A percentile compares a stretch with the other conserved stretches of the same genome.
These are phyloP conservation scores for Parnassius apollo DNA, from an alignment of 2,888 invertebrate species.

Conservation along the genomic window DNA sequence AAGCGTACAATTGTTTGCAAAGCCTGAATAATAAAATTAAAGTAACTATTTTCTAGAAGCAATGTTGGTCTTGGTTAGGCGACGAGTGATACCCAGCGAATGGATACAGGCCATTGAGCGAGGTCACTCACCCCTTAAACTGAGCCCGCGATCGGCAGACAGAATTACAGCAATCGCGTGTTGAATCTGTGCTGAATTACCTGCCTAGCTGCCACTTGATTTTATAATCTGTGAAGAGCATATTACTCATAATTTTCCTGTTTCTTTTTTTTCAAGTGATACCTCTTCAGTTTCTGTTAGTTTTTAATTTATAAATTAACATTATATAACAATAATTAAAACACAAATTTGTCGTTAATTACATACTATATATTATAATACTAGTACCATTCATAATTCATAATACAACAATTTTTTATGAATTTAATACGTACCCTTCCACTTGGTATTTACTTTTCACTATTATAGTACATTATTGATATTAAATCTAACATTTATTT, in stretches of 20 bases:
- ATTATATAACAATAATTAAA: no score
- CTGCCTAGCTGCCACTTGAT: conserved; percentile 29
- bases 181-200: conserved; percentile 31
- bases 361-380: no score
- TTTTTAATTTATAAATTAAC: no score
- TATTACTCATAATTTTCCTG: conserved; percentile 1
- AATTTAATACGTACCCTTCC: no score
- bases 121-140: conserved; percentile 69
- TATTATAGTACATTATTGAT: no score
- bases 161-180: conserved; percentile 44
- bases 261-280: conserved; percentile 1
- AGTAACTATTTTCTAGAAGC: conserved; percentile 25
- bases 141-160: conserved; percentile 38
- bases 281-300: not conserved
- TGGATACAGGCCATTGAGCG: conserved; percentile 57
- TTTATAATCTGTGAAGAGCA: conserved; percentile 26
- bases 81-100: conserved; percentile 39
- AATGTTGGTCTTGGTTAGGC: conserved; percentile 35
- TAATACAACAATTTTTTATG: no score
- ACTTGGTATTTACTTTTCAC: no score
- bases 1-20: no score
- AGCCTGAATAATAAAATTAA: conserved; percentile 10
- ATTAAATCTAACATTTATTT: no score
- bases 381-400: no score
- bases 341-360: no score